phyloP scores from a whole-genome alignment of 1,140 invertebrate species.

The Diorhabda sublineata region DNA sequence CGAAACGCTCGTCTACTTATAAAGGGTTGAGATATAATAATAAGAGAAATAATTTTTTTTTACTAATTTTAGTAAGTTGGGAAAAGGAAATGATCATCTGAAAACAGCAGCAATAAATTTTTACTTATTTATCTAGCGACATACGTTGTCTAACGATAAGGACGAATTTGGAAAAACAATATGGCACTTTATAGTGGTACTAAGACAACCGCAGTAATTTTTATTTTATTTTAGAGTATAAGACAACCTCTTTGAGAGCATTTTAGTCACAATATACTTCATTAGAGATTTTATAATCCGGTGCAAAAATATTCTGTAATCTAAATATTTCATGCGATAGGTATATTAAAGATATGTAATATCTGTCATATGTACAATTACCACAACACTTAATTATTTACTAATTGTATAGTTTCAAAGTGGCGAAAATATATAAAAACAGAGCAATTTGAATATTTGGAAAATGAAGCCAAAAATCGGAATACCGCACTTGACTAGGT shows the following conservation, averaged over 20 bases:
- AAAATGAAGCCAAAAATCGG: too few relatives aligned
- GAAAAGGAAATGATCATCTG: too few relatives aligned
- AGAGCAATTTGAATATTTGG: background rate
- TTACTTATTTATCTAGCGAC: too few relatives aligned
- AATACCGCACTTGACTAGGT: too few relatives aligned
- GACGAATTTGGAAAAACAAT: background rate
- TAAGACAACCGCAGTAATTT: background rate
- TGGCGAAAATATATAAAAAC: background rate
- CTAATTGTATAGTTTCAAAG: too few relatives aligned
- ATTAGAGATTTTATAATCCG: background rate
- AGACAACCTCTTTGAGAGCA: background rate
- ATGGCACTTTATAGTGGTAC: background rate
- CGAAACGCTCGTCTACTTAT: too few relatives aligned
- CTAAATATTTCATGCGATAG: constrained; percentile 18
- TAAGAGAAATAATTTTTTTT: too few relatives aligned
- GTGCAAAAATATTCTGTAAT: constrained; percentile 21
- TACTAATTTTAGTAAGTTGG: too few relatives aligned
- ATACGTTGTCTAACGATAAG: too few relatives aligned
- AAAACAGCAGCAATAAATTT: too few relatives aligned
- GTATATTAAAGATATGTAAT: constrained; percentile 16
- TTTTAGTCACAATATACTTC: constrained; percentile 1
- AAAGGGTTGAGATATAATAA: too few relatives aligned
- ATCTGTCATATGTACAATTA: constrained; percentile 13
- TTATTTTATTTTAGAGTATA: background rate
- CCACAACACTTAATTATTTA: background rate